Base-by-base conservation (phyloP, 2,797 vertebrate species). In the Galagoides demidoff region DNA sequence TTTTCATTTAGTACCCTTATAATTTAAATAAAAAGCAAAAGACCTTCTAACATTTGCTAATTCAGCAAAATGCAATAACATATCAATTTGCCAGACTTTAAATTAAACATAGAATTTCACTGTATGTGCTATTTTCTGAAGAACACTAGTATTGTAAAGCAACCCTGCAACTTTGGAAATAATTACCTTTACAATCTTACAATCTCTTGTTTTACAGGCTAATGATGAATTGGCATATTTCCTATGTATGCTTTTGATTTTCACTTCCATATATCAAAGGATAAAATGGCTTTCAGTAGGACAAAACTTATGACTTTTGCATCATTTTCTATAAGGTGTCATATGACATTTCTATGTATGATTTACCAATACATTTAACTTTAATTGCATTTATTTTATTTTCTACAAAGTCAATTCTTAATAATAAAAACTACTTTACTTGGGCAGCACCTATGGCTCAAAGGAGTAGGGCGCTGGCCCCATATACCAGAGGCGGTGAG, bases 61-160 rank as follows among this genome's bases (percentile, higher is more conserved):
- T 74, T 89, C 79, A 90, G 91, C 49, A 77, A 91, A 98, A 95
- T 92, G 73, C 37, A 95, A 81, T 86, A 93, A 83, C 64, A 76
- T 93, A 83, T 37, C 22, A 68, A 92, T 45, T 79, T 0, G 0
- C 14, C 63, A 95, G 77, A 90, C 55, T 97, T 93, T 64, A 96
- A 98, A 97, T 88, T 95, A 95, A 97, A 98, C 97, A 90, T 39
- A 93, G 39, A 20, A 95, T 85, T 66, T 34, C 84, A 89, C 29
- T 77, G 17, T 34, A 49, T 83, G 92, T 87, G 66, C 88, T 89
- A 74, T 95, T 92, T 96, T 96, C 43, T 64, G 29, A 92, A 96
- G 61, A 82, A 89, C 37, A 63, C 12, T 61, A 73, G 12, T 43
- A 88, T 27, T 93, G 34, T 89, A 37, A 96, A 29, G 63, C 86